These are phyloP conservation scores for Pandion haliaetus DNA, from an alignment of 2,113 vertebrate genomes.

Conservation along the genomic window DNA sequence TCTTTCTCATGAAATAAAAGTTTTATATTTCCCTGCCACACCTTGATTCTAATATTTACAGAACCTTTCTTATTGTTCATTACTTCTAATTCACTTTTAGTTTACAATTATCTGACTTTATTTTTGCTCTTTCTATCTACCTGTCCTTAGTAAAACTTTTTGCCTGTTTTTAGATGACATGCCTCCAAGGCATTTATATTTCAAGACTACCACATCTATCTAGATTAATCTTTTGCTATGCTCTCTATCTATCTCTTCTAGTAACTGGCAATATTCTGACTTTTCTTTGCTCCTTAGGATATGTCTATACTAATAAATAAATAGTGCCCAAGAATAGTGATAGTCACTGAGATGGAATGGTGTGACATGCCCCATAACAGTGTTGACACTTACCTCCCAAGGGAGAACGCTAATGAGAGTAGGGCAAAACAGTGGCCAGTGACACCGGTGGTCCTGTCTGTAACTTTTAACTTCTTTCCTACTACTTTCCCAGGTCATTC, in stretches of 20 bases:
- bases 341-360: neutral
- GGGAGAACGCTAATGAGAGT: neutral
- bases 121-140: neutral
- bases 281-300: neutral
- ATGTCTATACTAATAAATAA: neutral
- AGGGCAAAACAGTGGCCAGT: neutral
- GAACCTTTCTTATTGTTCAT: neutral
- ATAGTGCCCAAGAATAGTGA: neutral
- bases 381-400: neutral
- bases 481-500: neutral
- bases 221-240: neutral
- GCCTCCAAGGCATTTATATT: neutral
- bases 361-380: neutral
- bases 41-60: neutral
- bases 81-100: neutral
- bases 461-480: neutral
- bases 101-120: neutral
- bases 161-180: neutral
- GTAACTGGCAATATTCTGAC: neutral
- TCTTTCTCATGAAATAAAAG: neutral
- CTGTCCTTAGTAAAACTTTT: neutral
- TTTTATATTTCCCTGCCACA: neutral
- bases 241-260: neutral
- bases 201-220: neutral
- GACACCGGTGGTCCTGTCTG: accelerated